A percentile compares a stretch with the other conserved stretches of the same genome.
phyloP scores from a whole-genome alignment of 2,797 vertebrate species.

The Eurystomus glaucurus region DNA sequence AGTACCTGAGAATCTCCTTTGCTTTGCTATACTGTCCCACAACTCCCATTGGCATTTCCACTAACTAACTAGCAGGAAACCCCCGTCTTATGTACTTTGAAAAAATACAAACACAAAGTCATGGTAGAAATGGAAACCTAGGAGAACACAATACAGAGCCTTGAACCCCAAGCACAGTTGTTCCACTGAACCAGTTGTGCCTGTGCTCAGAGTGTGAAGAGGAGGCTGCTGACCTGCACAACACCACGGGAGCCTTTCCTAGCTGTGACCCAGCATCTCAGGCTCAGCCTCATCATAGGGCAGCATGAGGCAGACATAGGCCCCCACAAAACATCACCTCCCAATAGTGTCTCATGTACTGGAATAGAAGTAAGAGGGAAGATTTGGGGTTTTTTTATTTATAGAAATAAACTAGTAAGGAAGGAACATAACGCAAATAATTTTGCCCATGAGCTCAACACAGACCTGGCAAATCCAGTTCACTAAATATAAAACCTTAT shows the following conservation, averaged over 20 bases:
- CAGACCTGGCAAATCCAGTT: neutral
- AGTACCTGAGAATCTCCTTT: neutral
- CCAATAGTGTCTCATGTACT: neutral
- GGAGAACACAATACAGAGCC: neutral
- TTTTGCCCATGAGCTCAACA: neutral
- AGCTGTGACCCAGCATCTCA: neutral
- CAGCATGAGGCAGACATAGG: neutral
- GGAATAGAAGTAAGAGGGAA: neutral
- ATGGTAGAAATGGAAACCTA: neutral
- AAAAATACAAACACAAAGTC: neutral
- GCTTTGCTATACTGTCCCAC: rapidly evolving
- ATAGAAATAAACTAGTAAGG: neutral
- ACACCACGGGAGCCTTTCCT: neutral
- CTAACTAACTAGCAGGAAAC: neutral
- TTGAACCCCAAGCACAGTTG: rapidly evolving
- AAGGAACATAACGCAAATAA: neutral
- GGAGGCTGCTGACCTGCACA: neutral
- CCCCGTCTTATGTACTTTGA: neutral
- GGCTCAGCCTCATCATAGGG: neutral
- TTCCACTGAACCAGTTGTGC: neutral
- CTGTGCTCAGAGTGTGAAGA: neutral
- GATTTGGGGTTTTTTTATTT: neutral
- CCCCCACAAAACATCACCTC: neutral
- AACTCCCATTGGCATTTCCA: neutral
- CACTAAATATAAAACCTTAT: neutral